phyloP scores from a whole-genome alignment of 2,888 invertebrate genomes.

The Marronus borbonicus region DNA sequence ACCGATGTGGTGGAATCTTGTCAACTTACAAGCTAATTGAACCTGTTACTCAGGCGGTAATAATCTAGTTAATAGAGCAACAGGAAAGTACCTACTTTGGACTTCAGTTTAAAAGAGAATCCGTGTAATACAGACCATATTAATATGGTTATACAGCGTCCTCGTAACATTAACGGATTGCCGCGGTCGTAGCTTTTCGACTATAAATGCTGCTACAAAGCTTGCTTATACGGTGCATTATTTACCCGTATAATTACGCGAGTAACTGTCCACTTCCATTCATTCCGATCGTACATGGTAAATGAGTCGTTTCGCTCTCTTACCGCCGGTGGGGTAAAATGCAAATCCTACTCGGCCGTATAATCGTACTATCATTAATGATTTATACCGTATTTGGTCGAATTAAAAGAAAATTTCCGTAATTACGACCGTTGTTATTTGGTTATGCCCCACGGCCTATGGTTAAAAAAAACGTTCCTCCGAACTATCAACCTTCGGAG shows the following conservation, averaged over 20 bases:
- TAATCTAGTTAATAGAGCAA: no score
- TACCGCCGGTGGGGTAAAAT: slow-evolving; percentile 37
- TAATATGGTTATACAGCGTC: neutral
- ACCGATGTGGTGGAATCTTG: neutral
- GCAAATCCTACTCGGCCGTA: slow-evolving; percentile 36
- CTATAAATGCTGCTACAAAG: slow-evolving; percentile 23
- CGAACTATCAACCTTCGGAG: neutral
- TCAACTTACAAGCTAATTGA: no score
- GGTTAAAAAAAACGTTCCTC: neutral
- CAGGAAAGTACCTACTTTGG: no score
- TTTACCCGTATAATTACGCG: slow-evolving; percentile 40
- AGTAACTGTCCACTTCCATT: slow-evolving; percentile 24
- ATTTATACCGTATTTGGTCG: slow-evolving; percentile 44
- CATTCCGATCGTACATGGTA: slow-evolving; percentile 27
- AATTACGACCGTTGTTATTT: slow-evolving; percentile 21
- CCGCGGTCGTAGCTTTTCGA: neutral
- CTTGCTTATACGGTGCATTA: slow-evolving; percentile 27
- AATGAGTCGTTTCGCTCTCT: slow-evolving; percentile 18
- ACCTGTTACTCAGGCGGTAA: no score
- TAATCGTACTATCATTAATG: slow-evolving; percentile 34
- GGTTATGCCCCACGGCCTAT: neutral
- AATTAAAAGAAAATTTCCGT: slow-evolving; percentile 26
- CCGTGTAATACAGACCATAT: neutral
- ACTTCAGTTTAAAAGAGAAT: no score
- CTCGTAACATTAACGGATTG: neutral